Base-by-base conservation (phyloP, 2,797 vertebrate species). In the Neostethus bicornis region DNA sequence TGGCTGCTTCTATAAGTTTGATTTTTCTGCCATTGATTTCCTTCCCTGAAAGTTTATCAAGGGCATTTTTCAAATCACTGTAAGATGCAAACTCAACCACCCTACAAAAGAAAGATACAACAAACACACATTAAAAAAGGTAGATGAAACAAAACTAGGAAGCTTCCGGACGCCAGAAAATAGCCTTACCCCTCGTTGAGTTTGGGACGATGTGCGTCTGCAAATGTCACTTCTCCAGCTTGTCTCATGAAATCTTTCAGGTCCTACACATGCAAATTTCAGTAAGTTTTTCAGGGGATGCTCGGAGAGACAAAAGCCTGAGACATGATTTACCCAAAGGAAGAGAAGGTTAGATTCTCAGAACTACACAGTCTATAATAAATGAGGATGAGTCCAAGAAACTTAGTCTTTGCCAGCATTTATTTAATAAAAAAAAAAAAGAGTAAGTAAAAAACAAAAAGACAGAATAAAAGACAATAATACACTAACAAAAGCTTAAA, bases 221-320 rank as follows among this genome's bases (percentile, higher is more conserved):
- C 96, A 91, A 98, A 98, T 66, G 96, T 98, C 89, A 98, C 96
- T 88, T 98, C 96, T 79, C 96, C 96, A 79, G 96, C 96, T 92
- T 98, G 96, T 85, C 96, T 96, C 96, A 98, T 98, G 93, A 98
- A 98, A 94, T 98, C 96, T 93, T 98, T 98, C 86, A 98, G 91
- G 89, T 98, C 96, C 96, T 98, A 96, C 81, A 92, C 92, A 93
- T 62, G 62, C 60, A 87, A 80, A 84, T 56, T 43, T 43, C 38
- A 65, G 65, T 85, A 56, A 86, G 46, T 85, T 92, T 80, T 91
- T 2, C 57, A 42, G 65, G 65, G 65, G 65, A 48, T 56, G 61
- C 38, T 77, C 46, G 0, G 38, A 25, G 51, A 49, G 77, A 47
- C 61, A 47, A 19, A 24, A 84, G 39, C 43, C 43, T 63, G 41